These are phyloP conservation scores for Echinarachnius parma DNA, from an alignment of 53 echinoderm and acorn worm genomes.

Conservation along the genomic window DNA sequence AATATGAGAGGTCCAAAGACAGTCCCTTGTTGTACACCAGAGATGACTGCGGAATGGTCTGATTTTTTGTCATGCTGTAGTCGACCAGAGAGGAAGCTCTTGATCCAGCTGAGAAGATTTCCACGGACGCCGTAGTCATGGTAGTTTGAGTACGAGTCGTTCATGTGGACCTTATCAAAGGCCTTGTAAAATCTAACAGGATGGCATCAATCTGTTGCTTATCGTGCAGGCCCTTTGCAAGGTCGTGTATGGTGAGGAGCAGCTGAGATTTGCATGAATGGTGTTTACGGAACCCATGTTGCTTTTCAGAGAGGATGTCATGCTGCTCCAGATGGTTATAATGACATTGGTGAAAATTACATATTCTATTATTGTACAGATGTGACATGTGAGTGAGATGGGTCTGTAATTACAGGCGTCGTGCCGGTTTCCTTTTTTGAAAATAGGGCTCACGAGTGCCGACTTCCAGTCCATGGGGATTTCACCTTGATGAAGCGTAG, in stretches of 20 bases:
- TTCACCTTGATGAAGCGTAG: no score
- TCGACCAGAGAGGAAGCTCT: background rate
- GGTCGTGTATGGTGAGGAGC: conserved; percentile 7
- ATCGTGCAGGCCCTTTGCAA: conserved; percentile 12
- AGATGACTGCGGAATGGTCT: background rate
- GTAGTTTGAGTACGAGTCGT: background rate
- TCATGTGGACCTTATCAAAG: no score
- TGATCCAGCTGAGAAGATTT: conserved; percentile 12
- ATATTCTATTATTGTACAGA: conserved; percentile 6
- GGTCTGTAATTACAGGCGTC: conserved; percentile 3
- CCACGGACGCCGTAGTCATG: background rate
- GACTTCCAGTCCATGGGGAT: no score
- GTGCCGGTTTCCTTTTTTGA: conserved; percentile 10
- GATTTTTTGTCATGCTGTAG: conserved; percentile 6
- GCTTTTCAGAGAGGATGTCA: conserved; percentile 1
- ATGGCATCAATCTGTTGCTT: conserved; percentile 22
- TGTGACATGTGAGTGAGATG: conserved; percentile 1
- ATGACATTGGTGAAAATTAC: background rate
- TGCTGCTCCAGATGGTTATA: background rate
- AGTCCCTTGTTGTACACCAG: conserved; percentile 15
- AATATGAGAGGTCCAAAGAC: conserved; percentile 9
- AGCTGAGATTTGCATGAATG: conserved; percentile 25
- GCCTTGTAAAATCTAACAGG: conserved; percentile 7
- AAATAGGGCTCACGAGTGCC: no score
- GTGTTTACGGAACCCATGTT: conserved; percentile 8